Evolutionary conservation across 2,797 vertebrate genomes (phyloP).

Genomic region (Poecilia gillii): DNA sequence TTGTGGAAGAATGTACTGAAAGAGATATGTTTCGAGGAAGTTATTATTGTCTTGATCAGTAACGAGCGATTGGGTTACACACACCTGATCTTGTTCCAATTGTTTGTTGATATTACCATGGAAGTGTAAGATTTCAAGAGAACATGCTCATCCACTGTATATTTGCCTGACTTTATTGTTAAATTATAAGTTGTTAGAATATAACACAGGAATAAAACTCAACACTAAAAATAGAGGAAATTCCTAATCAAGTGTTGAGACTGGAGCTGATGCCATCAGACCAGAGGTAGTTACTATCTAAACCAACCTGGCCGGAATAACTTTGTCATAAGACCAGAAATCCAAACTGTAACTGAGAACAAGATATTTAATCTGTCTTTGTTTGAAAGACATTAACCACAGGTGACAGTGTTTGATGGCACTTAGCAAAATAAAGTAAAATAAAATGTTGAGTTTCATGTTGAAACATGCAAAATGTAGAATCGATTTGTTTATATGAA

Average conservation of each 20-base stretch:
- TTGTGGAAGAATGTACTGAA: background rate
- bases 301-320: background rate
- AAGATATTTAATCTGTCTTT: background rate
- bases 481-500: slow-evolving; percentile 15
- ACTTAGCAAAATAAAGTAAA: background rate
- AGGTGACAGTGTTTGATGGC: background rate
- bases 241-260: background rate
- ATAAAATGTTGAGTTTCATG: background rate
- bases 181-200: background rate
- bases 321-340: slow-evolving; percentile 4
- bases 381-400: background rate
- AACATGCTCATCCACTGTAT: background rate
- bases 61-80: slow-evolving; percentile 23
- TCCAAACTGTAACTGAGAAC: background rate
- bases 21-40: slow-evolving; percentile 8
- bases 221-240: background rate
- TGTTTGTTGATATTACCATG: slow-evolving; percentile 34
- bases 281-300: slow-evolving; percentile 24
- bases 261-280: background rate
- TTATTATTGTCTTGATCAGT: slow-evolving; percentile 17
- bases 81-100: slow-evolving; percentile 26
- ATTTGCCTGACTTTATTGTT: background rate
- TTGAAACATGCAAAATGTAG: background rate
- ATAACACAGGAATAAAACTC: background rate
- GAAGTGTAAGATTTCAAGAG: slow-evolving; percentile 22